Evolutionary conservation across 2,888 invertebrate species (phyloP).

Genomic region (Plebejus argus): DNA sequence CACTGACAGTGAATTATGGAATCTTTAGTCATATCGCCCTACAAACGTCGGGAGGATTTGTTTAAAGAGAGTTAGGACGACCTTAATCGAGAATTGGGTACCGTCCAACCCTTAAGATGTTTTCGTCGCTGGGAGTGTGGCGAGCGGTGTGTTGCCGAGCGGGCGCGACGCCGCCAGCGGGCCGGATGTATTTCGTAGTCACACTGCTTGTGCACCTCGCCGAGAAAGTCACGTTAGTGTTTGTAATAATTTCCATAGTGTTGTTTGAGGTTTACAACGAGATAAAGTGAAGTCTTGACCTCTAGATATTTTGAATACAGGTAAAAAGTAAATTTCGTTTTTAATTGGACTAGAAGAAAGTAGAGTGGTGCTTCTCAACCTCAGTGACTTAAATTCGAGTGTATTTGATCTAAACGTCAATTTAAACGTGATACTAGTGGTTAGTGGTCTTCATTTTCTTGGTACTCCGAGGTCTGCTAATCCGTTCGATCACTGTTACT

Average conservation of each 20-base stretch:
- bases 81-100: constrained; percentile 55
- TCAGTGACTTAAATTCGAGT: too few relatives aligned
- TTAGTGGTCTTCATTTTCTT: too few relatives aligned
- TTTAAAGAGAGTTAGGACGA: constrained; percentile 34
- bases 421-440: background rate
- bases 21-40: constrained; percentile 6
- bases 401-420: background rate
- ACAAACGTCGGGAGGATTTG: constrained; percentile 16
- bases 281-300: too few relatives aligned
- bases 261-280: too few relatives aligned
- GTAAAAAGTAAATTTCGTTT: background rate
- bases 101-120: constrained; percentile 69
- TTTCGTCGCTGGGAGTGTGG: constrained; percentile 59
- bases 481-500: too few relatives aligned
- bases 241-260: background rate
- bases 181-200: constrained; percentile 53
- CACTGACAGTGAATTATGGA: constrained; percentile 62
- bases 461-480: too few relatives aligned
- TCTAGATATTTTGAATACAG: background rate
- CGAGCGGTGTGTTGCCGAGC: constrained; percentile 60
- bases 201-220: constrained; percentile 47
- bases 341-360: too few relatives aligned
- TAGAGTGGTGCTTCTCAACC: too few relatives aligned
- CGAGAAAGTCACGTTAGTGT: constrained; percentile 53
- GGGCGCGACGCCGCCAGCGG: constrained; percentile 53